These are phyloP conservation scores for Naja naja DNA, from an alignment of 2,113 vertebrate species.

Conservation along the genomic window DNA sequence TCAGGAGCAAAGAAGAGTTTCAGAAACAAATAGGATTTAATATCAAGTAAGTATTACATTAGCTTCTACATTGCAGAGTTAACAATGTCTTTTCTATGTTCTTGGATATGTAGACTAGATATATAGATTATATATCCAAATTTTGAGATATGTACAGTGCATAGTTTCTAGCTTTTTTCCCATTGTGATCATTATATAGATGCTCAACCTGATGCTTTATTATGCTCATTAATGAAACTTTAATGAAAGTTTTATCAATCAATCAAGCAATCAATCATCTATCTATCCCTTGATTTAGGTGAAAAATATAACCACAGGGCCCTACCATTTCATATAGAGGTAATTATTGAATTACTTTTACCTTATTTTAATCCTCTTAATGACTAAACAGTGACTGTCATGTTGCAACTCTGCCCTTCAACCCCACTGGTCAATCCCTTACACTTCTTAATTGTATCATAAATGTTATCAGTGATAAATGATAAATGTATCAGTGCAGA, in stretches of 20 bases:
- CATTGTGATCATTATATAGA: not conserved
- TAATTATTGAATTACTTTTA: not conserved
- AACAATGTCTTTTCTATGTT: not conserved
- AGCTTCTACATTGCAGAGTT: not conserved
- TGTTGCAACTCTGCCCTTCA: not conserved
- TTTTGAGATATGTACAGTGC: not conserved
- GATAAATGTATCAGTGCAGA: not conserved
- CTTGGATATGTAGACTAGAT: too few species aligned
- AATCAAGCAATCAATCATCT: too few species aligned
- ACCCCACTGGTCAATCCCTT: not conserved
- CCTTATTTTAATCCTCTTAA: not conserved
- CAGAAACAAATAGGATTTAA: not conserved
- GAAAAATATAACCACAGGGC: not conserved
- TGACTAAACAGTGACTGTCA: not conserved
- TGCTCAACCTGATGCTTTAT: not conserved
- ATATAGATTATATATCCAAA: not conserved
- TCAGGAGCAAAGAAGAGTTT: not conserved
- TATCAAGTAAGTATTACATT: not conserved
- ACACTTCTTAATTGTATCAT: not conserved
- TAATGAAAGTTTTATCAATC: too few species aligned
- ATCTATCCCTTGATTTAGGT: too few species aligned
- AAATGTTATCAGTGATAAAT: too few species aligned
- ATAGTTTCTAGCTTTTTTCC: not conserved
- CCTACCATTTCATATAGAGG: not conserved
- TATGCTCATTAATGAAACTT: not conserved